Evolutionary conservation across 2,888 invertebrate genomes (phyloP), one percentile per base, ranked within the genome.

Genomic region (Buathra laborator): DNA sequence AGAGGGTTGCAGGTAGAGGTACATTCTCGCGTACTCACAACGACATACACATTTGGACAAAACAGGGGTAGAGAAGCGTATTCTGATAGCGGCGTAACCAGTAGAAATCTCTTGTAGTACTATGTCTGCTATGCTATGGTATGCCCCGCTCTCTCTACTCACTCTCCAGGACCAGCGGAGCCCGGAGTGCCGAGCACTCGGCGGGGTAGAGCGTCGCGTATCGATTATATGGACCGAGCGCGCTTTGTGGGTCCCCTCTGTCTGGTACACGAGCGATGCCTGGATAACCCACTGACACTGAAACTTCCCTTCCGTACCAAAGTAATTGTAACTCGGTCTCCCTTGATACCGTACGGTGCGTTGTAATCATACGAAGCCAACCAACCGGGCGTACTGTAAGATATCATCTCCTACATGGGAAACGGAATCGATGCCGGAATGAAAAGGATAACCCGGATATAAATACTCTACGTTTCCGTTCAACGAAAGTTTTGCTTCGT

Each of bases 221-320:
- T 91, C 91, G 91, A 91, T 91, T 89, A 88, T 86, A 86, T 86
- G 88, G 87, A 88, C 85, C 88, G 68, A 62, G 48, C 48, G 85
- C 81, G 86, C 86, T 82, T 83, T 83, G 87, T 83, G 87, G 83
- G 84, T 10, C 10, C 86, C 77, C 86, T 84, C 83, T 85, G 85
- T 84, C 83, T 78, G 78, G 74, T 70, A 53, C 59, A 64, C 68
- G 79, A 67, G 68, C 80, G 79, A 81, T 87, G 87, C 89, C 86
- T 86, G 88, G 86, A 88, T 91, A 90, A 90, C 88, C 89, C 86
- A 89, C 87, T 89, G 87, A 87, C 86, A 89, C 88, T 87, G 87
- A 89, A 86, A 78, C 79, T n/a, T 51, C 48, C 32, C 6, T 43
- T 6, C 67, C 43, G 29, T 51, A 37, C 67, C 62, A 37, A 72